Base-by-base conservation (phyloP, 37 sponge, comb jelly and placozoan species). In the Amphimedon queenslandica region DNA sequence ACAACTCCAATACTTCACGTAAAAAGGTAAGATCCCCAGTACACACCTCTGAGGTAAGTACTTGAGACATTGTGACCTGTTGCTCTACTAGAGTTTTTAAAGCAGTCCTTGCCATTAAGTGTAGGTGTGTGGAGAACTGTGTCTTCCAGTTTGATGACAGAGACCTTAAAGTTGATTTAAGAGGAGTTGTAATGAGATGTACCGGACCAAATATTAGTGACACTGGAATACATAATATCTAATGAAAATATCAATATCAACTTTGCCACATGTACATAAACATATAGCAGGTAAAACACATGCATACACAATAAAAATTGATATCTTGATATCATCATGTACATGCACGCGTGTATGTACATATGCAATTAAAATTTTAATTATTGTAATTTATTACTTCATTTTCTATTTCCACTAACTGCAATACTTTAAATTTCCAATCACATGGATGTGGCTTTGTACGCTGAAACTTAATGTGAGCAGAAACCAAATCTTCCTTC, bases 131-230 rank as follows among this genome's bases (percentile, higher is more conserved):
- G 23, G 84, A 75, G 73, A 82, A 96, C 74, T 92, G 69, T 20
- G 65, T 43, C 81, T 92, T 96, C 93, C 96, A 89, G 3, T 81
- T 64, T 29, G 74, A 40, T 1, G 87, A 82, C 39, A 92, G 78
- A 3, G 90, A 83, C 23, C 53, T 55, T 4, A 92, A 69, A 0
- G 90, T 67, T 74, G 82, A 77, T 80, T 88, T 96, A 25, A 92
- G 75, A 36, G 93, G 93, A 3, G 43, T 51, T 21, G 86, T 79
- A 30, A 76, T 66, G 3, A 96, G 81, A 32, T 79, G 73, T 20
- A 92, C 77, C 24, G 82, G 81, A 30, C 86, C 84, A 18, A 92
- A 58, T 0, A 20, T 32, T 47, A 79, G 64, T 13, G 43, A 57
- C 8, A 63, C 72, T 11, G 84, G 90, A 23, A 96, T 75, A 2